Evolutionary conservation across 1,140 invertebrate species (phyloP).

Genomic region (Drosophila nikananu): DNA sequence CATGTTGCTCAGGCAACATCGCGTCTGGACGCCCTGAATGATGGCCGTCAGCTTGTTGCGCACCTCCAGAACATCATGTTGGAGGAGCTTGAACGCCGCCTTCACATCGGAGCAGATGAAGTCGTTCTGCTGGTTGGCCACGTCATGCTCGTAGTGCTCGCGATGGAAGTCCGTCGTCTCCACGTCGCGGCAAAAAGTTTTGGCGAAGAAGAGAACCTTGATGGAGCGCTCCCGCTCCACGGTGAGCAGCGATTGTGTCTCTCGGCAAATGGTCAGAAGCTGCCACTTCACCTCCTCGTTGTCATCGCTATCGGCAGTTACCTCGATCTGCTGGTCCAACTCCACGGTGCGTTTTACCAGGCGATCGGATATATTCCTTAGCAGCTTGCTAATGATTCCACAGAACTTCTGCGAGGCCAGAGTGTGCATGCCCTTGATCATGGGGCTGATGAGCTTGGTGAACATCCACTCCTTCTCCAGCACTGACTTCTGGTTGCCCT

Average conservation of each 20-base stretch:
- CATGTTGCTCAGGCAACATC: conserved; percentile 85
- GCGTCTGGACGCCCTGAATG: conserved; percentile 88
- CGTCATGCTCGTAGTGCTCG: conserved; percentile 85
- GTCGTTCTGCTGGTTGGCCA: conserved; percentile 84
- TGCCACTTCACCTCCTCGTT: conserved; percentile 82
- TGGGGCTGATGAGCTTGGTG: conserved; percentile 89
- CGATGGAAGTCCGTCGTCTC: conserved; percentile 86
- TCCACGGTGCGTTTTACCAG: conserved; percentile 73
- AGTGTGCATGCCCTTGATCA: conserved; percentile 89
- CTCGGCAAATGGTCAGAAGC: conserved; percentile 89
- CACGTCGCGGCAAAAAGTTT: conserved; percentile 90
- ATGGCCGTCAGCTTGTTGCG: conserved; percentile 88
- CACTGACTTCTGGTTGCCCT: conserved; percentile 90
- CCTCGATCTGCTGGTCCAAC: conserved; percentile 73
- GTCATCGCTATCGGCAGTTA: conserved; percentile 61
- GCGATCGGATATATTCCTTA: conserved; percentile 72
- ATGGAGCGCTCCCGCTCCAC: conserved; percentile 92
- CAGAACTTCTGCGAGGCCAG: conserved; percentile 90
- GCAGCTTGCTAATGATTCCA: conserved; percentile 85
- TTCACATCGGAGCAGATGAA: conserved; percentile 87
- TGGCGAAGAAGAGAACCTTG: conserved; percentile 92
- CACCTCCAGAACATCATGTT: conserved; percentile 88
- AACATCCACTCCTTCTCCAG: conserved; percentile 94
- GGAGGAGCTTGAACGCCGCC: conserved; percentile 88
- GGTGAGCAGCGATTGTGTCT: conserved; percentile 92